Conservation (phyloP, 1,140 invertebrate species). For the Riptortus pedestris region DNA sequence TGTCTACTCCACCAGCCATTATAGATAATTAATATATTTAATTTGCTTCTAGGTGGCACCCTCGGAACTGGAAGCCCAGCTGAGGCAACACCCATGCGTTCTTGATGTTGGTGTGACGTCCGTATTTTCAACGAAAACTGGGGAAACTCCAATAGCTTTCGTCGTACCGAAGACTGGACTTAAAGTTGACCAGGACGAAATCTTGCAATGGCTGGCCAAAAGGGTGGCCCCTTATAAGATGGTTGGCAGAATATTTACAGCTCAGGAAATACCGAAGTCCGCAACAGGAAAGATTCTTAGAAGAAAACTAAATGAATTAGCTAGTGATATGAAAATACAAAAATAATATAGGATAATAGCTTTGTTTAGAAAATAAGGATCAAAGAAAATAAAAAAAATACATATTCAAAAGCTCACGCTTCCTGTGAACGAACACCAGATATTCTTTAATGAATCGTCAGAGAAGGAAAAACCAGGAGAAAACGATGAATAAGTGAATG, state of each 20-base stretch:
- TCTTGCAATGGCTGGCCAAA: slow-evolving; percentile 46
- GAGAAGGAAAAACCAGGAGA: no score
- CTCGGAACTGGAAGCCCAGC: slow-evolving; percentile 57
- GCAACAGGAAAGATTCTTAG: slow-evolving; percentile 64
- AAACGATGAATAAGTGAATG: no score
- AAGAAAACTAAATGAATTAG: slow-evolving; percentile 47
- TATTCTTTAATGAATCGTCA: no score
- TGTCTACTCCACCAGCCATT: no score
- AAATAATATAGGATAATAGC: no score
- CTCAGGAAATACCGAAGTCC: slow-evolving; percentile 60
- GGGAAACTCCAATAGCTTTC: slow-evolving; percentile 52
- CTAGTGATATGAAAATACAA: no score
- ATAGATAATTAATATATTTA: no score
- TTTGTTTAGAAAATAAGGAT: no score
- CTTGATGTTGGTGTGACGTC: slow-evolving; percentile 62
- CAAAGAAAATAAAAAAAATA: no score
- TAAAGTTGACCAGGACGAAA: slow-evolving; percentile 39
- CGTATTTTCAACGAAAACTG: slow-evolving; percentile 48
- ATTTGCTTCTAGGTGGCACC: slow-evolving; percentile 48
- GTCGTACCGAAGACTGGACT: slow-evolving; percentile 44
- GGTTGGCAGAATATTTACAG: slow-evolving; percentile 54
- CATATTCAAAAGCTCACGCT: no score
- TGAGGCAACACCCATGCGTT: slow-evolving; percentile 52
- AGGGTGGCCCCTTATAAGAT: slow-evolving; percentile 57
- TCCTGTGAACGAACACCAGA: no score